Evolutionary conservation across 2,797 vertebrate genomes (phyloP), one percentile per base, ranked within the genome.

Genomic region (Sarcoramphus papa): DNA sequence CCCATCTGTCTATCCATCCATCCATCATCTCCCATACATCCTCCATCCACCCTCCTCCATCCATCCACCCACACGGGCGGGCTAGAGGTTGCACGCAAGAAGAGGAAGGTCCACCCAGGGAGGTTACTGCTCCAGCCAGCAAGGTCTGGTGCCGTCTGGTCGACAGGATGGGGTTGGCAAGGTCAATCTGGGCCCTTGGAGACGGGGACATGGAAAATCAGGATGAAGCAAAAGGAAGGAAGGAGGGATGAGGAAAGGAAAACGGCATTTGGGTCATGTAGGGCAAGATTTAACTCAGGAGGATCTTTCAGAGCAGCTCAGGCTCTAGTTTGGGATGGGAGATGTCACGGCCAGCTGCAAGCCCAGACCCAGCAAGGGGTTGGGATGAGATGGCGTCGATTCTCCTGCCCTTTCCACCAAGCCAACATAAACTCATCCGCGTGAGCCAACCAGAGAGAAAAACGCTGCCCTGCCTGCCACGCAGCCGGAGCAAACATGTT

Each of bases 241-340:
- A 57, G 22, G 79, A 94, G 12, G 19, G 15, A 50, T 23, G 18
- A 27, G 3, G 21, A 27, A 12, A 59, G 22, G 45, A 74, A 76
- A 73, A 31, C 0, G 1, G 50, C 0, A 3, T 18, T 40, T 12
- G 64, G 54, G 45, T 57, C 76, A 56, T 0, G 0, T 1, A 73
- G 45, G 15, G 6, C 4, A 23, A 57, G 31, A 62, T 20, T 45
- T 16, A 75, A 68, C 27, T 25, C 76, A 2, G 2, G 31, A 30
- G 7, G 8, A 57, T 20, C 50, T 45, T 54, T n/a, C 54, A 22
- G 67, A 82, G 62, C 72, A 51, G 27, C 54, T 25, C 2, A 7
- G 45, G 57, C 57, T 63, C n/a, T 35, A 3, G 37, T 45, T 63
- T 1, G 4, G 74, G 48, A 53, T 19, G 28, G 63, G 30, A 87